Base-by-base conservation (phyloP, 2,888 invertebrate species). In the Stegophylla sp. region DNA sequence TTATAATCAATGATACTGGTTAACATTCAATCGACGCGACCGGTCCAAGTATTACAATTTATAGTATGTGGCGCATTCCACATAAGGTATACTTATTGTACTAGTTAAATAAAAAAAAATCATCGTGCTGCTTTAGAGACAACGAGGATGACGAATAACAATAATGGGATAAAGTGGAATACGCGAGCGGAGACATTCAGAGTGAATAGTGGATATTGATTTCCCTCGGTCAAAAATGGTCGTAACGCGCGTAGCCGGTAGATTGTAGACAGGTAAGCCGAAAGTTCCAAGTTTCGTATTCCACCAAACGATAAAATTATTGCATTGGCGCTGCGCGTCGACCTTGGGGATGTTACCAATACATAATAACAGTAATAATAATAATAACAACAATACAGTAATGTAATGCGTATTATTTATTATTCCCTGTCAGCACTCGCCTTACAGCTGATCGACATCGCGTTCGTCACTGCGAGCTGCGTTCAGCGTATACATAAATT, bases 141-240 rank as follows among this genome's bases (percentile, higher is more conserved):
- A 34, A 34, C 34, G 7, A n/a, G n/a, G n/a, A n/a, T n/a, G n/a
- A n/a, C n/a, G 34, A 34, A 34, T 34, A 34, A n/a, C n/a, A 34
- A 34, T 34, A 34, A 34, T 34, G 7, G 7, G 7, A 34, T 34
- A 34, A 34, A 3, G 34, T 34, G 7, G 7, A 34, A 34, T 34
- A 34, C 34, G 7, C 4, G 7, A 34, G 34, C 7, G 34, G 34
- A 5, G 34, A 34, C 7, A 34, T n/a, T n/a, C n/a, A n/a, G n/a
- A n/a, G n/a, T n/a, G n/a, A n/a, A n/a, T n/a, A n/a, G n/a, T 10
- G 12, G 23, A 61, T 61, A 61, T 61, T 26, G 61, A 61, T 61
- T 61, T 61, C 12, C 12, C 23, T 13, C 15, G 20, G 59, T 12
- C n/a, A n/a, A n/a, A n/a, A n/a, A 20, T 9, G 23, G 53, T 15